Evolutionary conservation across 2,888 invertebrate species (phyloP), one percentile per base, ranked within the genome.

Genomic region (Anorthoa munda): DNA sequence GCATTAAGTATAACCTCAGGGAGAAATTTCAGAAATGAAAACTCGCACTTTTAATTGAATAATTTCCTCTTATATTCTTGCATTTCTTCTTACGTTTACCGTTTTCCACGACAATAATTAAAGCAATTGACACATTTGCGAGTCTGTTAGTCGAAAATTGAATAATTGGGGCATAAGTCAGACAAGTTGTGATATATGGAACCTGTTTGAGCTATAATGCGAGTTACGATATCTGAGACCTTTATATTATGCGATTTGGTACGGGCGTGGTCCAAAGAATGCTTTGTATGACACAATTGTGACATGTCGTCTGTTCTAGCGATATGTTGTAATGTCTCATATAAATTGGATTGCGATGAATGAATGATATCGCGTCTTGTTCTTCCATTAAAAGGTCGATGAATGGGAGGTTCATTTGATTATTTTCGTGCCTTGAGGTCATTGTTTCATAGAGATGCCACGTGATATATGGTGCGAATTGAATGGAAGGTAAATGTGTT

Each of bases 221-320:
- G 61, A 75, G 77, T 86, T 86, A 81, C 81, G 81, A 77, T 82
- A 83, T 75, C 56, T 45, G 55, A 88, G 88, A 86, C 83, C 85
- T 88, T 88, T 88, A 78, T 72, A 81, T 86, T 84, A 80, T 83
- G 60, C 87, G 84, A 84, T 87, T 83, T 73, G 81, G 72, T 75
- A 79, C 76, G 73, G 88, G 88, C 84, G 88, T 84, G 83, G 88
- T 75, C 65, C 70, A 69, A 77, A 77, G 73, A 83, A 83, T 72
- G 74, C 77, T 80, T 81, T 83, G 75, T 74, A 76, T 81, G 75
- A 86, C 70, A 82, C 73, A 67, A 78, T 84, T 75, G 76, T 77
- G 74, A 72, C 81, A 84, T 81, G 86, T 83, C 79, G 76, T 82
- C 70, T 69, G 68, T 70, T 72, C 69, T 77, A 77, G 64, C 21